Evolutionary conservation across 2,113 vertebrate species (phyloP), one percentile per base, ranked within the genome.

Genomic region (Myxocyprinus asiaticus): DNA sequence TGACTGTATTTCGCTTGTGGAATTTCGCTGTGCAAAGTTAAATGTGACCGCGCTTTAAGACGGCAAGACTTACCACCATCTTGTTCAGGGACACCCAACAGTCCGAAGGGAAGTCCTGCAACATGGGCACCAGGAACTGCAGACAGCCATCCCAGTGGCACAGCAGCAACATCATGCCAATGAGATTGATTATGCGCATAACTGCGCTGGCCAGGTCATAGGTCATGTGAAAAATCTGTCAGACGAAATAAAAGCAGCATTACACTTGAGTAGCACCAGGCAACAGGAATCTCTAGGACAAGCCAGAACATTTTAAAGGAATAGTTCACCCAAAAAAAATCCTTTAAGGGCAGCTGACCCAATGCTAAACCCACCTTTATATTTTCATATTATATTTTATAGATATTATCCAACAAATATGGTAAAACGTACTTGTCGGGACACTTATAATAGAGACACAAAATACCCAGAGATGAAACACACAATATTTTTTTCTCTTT

Each of bases 101-200:
- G 91, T 98, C 94, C 8, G 93, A 92, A 0, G 97, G 97, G 84
- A 99, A 99, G 68, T 99, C 97, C 89, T 98, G 97, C 83, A 99
- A 92, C 97, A 99, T 99, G 82, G 97, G 97, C 59, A 99, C 97
- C 2, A 99, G 94, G 91, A 99, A 99, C 93, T 99, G 97, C 47
- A 98, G 94, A 84, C 97, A 98, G 83, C 97, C 97, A 0, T 99
- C 97, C 97, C 97, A 99, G 91, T 99, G 97, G 76, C 97, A 98
- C 0, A 99, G 90, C 82, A 99, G 92, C 81, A 98, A 91, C 97
- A 99, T 98, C 97, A 99, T 98, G 15, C 94, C 96, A 0, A 98
- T 98, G 84, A 98, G 93, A 91, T 99, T 99, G 87, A 97, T 86
- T 88, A 98, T 98, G 76, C 97, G 91, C 96, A 98, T 92, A 87